Evolutionary conservation across 2,797 vertebrate genomes (phyloP).

Genomic region (Rhodeus uyekii): DNA sequence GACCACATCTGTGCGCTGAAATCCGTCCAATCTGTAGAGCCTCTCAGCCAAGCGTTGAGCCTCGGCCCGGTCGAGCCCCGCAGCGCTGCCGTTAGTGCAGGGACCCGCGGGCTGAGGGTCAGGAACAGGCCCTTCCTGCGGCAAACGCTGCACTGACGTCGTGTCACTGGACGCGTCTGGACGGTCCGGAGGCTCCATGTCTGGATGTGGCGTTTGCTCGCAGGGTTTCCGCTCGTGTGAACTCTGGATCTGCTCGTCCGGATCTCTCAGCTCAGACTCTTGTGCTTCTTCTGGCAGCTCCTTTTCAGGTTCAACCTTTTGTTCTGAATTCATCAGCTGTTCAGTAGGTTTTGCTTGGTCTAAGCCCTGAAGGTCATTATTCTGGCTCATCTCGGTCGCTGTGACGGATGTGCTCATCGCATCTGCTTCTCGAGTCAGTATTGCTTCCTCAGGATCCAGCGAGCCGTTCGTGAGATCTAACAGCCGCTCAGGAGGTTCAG

Average conservation of each 20-base stretch:
- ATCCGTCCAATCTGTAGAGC: constrained; percentile 82
- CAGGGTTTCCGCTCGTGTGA: constrained; percentile 19
- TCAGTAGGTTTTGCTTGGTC: constrained; percentile 23
- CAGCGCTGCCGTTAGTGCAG: constrained; percentile 65
- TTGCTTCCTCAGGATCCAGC: background rate
- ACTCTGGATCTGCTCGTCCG: constrained; percentile 8
- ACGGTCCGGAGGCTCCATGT: background rate
- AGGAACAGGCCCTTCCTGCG: too few species aligned
- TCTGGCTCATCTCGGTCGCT: constrained; percentile 34
- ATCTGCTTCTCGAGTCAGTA: constrained; percentile 3
- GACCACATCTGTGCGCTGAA: constrained; percentile 86
- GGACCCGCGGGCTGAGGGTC: constrained; percentile 17
- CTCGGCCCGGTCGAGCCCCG: constrained; percentile 71
- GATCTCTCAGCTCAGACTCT: background rate
- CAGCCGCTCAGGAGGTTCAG: constrained; percentile 1
- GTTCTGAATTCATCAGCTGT: constrained; percentile 3
- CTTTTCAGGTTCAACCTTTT: background rate
- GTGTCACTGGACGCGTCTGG: background rate
- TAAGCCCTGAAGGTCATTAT: constrained; percentile 2
- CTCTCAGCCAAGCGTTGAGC: constrained; percentile 75
- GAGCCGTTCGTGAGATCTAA: background rate
- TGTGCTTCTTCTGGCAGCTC: background rate
- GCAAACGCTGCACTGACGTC: background rate
- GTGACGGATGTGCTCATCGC: background rate
- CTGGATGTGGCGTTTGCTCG: constrained; percentile 13